These are phyloP conservation scores for Hirundo rustica DNA, from an alignment of 2,797 vertebrate genomes.

Conservation along the genomic window DNA sequence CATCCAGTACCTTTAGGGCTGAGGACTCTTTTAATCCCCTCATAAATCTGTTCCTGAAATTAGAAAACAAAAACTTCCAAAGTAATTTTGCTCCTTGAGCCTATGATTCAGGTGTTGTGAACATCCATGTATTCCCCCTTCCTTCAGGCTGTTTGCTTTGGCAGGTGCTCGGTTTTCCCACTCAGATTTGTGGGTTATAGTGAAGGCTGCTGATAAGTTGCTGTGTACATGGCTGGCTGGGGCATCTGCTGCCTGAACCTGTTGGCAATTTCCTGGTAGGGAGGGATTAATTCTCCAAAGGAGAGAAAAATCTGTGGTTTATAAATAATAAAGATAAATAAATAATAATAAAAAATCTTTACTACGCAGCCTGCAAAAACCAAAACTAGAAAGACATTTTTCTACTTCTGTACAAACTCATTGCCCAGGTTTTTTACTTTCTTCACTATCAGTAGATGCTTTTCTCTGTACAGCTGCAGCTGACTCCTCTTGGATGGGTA, in stretches of 20 bases:
- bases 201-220: not conserved
- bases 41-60: not conserved
- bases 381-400: not conserved
- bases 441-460: not conserved
- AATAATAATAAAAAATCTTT: not conserved
- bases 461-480: not conserved
- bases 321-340: not conserved
- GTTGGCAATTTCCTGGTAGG: conserved; percentile 11
- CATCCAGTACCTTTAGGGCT: not conserved
- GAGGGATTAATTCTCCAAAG: conserved; percentile 20
- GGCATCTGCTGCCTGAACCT: conserved; percentile 22
- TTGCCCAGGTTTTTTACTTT: not conserved
- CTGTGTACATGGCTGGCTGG: not conserved
- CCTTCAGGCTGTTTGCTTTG: conserved; percentile 35
- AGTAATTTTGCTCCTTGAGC: not conserved
- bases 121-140: not conserved
- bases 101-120: conserved; percentile 19
- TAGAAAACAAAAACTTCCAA: not conserved
- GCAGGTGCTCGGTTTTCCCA: conserved; percentile 38
- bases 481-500: not conserved
- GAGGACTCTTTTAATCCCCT: not conserved
- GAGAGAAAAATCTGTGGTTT: not conserved
- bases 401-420: not conserved
- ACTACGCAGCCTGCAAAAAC: not conserved
- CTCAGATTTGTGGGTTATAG: conserved; percentile 16